Base-by-base conservation (phyloP, 2,888 invertebrate species). In the Sinopyrophorus schimmeli region DNA sequence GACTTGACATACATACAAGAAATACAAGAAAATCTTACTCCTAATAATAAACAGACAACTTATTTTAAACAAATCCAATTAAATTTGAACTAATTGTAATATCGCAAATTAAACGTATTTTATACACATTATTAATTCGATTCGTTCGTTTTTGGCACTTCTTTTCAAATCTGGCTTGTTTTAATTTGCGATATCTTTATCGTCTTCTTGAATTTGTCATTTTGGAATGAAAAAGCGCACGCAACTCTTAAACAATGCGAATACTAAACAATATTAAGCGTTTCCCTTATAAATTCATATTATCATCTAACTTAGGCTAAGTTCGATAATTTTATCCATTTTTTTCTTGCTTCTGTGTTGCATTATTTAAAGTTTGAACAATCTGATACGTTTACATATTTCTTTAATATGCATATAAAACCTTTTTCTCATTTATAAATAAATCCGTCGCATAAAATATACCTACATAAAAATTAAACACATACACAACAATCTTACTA, bases 1-100 rank as follows among this genome's bases (percentile, higher is more conserved):
- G 66, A 68, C 68, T 67, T 68, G 62, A 72, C 71, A 72, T 69
- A 70, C 72, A 73, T 69, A 71, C 72, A 70, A 66, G 35, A 72
- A 71, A 69, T 71, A 70, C 71, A 71, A 71, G 68, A 70, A 64
- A 69, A 64, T 64, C 65, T 69, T 67, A 68, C 50, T 51, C 15
- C 52, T 47, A 47, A 21, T n/a, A n/a, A n/a, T 34, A 31, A 47
- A 34, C 27, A 51, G 30, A 47, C 35, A 47, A 51, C 37, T 20
- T n/a, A n/a, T n/a, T n/a, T n/a, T n/a, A n/a, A n/a, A n/a, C n/a
- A n/a, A n/a, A n/a, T n/a, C n/a, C n/a, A n/a, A n/a, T n/a, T n/a
- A n/a, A n/a, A n/a, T n/a, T n/a, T n/a, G n/a, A n/a, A n/a, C n/a
- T n/a, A n/a, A n/a, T n/a, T n/a, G n/a, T n/a, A n/a, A n/a, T n/a